A percentile compares a stretch with the other conserved stretches of the same genome.
Conservation (phyloP, 2,888 invertebrate species). For the Oscheius myriophilus region DNA sequence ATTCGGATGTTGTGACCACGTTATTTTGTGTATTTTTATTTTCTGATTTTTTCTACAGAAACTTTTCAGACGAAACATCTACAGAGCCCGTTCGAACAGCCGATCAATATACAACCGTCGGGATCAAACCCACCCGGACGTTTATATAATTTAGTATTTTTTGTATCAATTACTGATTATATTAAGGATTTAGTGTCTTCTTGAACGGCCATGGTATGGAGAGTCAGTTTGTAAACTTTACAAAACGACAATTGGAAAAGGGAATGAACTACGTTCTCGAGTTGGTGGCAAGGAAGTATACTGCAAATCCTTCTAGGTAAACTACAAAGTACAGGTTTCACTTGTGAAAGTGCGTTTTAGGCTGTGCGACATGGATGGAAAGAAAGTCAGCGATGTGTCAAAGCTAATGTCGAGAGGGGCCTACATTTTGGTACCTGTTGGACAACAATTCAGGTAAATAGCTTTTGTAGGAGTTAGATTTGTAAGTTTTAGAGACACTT, state of each 20-base stretch:
- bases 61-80: constrained; percentile 36
- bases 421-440: constrained; percentile 62
- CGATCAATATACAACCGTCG: constrained; percentile 58
- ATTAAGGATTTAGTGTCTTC: constrained; percentile 48
- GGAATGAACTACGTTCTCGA: constrained; percentile 63
- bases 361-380: constrained; percentile 62
- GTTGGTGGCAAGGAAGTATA: constrained; percentile 56
- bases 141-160: constrained; percentile 62
- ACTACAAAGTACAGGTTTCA: too few species aligned
- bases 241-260: constrained; percentile 60
- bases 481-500: constrained; percentile 47
- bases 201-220: constrained; percentile 66
- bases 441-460: constrained; percentile 54
- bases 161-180: neutral
- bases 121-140: constrained; percentile 64
- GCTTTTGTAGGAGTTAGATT: neutral
- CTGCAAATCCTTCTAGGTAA: constrained; percentile 57
- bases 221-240: constrained; percentile 60
- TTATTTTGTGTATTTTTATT: too few species aligned
- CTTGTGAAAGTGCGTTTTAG: constrained; percentile 33
- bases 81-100: constrained; percentile 48
- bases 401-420: constrained; percentile 64
- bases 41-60: neutral
- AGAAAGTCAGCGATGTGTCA: constrained; percentile 50
- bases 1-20: too few species aligned